Evolutionary conservation across 2,888 invertebrate genomes (phyloP).

Genomic region (Agrochola litura): DNA sequence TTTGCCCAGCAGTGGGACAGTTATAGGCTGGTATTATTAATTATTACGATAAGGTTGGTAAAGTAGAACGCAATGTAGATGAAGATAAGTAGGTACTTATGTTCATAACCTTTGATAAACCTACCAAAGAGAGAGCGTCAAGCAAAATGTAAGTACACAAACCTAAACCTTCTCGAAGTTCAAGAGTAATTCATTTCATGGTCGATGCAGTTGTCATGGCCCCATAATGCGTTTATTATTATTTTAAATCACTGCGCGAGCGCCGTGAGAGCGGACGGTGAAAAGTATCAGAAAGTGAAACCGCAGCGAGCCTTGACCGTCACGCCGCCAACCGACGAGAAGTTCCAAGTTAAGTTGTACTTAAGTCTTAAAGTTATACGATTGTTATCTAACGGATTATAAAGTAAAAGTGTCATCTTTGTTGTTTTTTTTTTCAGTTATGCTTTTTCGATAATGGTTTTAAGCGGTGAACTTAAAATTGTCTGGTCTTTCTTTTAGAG

Average conservation of each 20-base stretch:
- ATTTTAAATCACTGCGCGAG: conserved; percentile 51
- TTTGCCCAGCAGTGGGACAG: neutral
- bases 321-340: conserved; percentile 70
- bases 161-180: conserved; percentile 61
- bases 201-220: conserved; percentile 69
- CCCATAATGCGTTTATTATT: conserved; percentile 65
- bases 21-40: neutral
- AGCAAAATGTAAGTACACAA: conserved; percentile 38
- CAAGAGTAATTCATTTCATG: conserved; percentile 69
- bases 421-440: conserved; percentile 35
- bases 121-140: conserved; percentile 63
- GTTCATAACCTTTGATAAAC: conserved; percentile 30
- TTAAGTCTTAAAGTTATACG: conserved; percentile 57
- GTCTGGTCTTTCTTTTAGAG: conserved; percentile 4
- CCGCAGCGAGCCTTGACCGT: conserved; percentile 86
- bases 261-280: conserved; percentile 83
- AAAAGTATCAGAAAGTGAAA: conserved; percentile 89
- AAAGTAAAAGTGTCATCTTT: conserved; percentile 65
- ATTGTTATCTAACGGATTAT: conserved; percentile 64
- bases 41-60: neutral
- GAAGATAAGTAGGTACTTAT: no score
- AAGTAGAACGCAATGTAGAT: conserved; percentile 28
- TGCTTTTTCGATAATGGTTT: conserved; percentile 40
- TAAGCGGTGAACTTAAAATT: conserved; percentile 5
- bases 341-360: conserved; percentile 66